Conservation (phyloP, 2,888 invertebrate genomes). For the Drosophila emarginata region DNA sequence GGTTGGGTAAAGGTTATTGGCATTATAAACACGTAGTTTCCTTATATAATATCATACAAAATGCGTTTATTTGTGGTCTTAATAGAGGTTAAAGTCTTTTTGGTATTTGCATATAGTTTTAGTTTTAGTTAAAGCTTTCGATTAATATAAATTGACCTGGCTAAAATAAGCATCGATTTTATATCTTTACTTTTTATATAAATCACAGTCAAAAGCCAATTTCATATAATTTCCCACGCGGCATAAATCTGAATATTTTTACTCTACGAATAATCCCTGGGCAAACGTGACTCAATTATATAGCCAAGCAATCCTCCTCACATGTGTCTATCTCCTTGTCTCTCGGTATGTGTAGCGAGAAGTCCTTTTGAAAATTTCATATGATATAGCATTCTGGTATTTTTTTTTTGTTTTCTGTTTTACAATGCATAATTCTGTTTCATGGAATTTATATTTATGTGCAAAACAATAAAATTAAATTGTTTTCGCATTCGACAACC, state of each 20-base stretch:
- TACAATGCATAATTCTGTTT: slow-evolving; percentile 68
- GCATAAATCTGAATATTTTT: slow-evolving; percentile 73
- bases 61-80: slow-evolving; percentile 69
- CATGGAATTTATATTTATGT: slow-evolving; percentile 79
- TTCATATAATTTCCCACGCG: slow-evolving; percentile 47
- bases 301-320: slow-evolving; percentile 37
- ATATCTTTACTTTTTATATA: slow-evolving; percentile 36
- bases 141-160: slow-evolving; percentile 11
- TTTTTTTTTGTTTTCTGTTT: slow-evolving; percentile 24
- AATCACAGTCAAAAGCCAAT: slow-evolving; percentile 54
- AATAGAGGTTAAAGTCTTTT: slow-evolving; percentile 45
- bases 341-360: too few relatives aligned
- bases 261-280: slow-evolving; percentile 50
- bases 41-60: slow-evolving; percentile 58
- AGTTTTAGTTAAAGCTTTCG: slow-evolving; percentile 3
- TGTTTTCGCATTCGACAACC: slow-evolving; percentile 77
- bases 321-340: slow-evolving; percentile 25
- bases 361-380: slow-evolving; percentile 57
- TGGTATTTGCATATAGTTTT: neutral
- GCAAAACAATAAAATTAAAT: slow-evolving; percentile 81
- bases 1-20: slow-evolving; percentile 53
- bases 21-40: slow-evolving; percentile 69
- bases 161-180: slow-evolving; percentile 50
- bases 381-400: slow-evolving; percentile 1
- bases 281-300: slow-evolving; percentile 78